Conservation (phyloP, 2,797 vertebrate species). For the Molossus molossus region DNA sequence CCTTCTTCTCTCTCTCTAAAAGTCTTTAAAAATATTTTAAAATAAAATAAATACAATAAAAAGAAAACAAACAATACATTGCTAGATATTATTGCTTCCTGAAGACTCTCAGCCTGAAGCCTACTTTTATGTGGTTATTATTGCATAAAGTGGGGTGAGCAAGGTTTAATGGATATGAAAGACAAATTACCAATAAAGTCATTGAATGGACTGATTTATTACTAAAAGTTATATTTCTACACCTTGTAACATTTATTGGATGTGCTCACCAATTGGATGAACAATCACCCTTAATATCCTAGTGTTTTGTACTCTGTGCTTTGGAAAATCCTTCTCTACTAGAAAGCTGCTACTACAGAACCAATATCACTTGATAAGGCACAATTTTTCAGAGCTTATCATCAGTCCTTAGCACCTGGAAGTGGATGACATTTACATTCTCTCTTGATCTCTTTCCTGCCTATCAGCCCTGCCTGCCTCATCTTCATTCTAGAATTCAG, state of each 20-base stretch:
- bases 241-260: not conserved
- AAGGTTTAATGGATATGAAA: conserved; percentile 12
- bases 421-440: not conserved
- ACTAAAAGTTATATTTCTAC: not conserved
- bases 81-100: not conserved
- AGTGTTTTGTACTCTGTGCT: not conserved
- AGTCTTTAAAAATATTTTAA: not conserved
- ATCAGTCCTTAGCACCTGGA: not conserved
- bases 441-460: not conserved
- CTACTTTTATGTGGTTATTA: not conserved
- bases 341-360: not conserved
- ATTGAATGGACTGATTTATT: not conserved
- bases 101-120: not conserved
- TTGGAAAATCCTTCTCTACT: not conserved
- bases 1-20: not conserved
- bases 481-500: not conserved
- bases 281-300: not conserved
- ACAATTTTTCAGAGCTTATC: not conserved
- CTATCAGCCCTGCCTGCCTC: not conserved
- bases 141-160: not conserved
- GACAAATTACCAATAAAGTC: not conserved
- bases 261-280: not conserved
- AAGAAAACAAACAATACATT: not conserved
- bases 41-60: not conserved
- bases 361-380: not conserved